A percentile compares a stretch with the other conserved stretches of the same genome.
phyloP scores from a whole-genome alignment of 2,888 invertebrate species.

The Pollenia angustigena region DNA sequence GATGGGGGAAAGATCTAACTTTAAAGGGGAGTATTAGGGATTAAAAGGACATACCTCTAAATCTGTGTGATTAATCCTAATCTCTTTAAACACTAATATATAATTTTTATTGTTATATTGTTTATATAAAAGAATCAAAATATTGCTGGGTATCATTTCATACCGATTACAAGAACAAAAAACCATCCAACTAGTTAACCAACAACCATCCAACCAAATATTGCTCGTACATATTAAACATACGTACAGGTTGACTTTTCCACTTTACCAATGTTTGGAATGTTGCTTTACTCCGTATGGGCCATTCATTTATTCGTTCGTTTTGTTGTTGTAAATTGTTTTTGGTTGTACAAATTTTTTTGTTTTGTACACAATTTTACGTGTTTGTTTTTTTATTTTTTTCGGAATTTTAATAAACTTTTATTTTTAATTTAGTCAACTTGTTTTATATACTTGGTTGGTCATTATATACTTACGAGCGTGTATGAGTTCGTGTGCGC shows the following conservation, averaged over 20 bases:
- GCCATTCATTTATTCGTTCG: conserved; percentile 47
- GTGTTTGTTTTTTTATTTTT: conserved; percentile 61
- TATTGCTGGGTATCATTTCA: conserved; percentile 35
- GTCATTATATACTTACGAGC: conserved; percentile 61
- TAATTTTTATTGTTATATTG: too few relatives aligned
- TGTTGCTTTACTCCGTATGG: conserved; percentile 60
- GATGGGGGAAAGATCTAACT: too few relatives aligned
- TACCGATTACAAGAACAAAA: conserved; percentile 23
- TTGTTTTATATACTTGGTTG: conserved; percentile 75
- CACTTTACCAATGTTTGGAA: conserved; percentile 63
- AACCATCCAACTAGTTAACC: conserved; percentile 43
- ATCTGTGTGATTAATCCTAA: too few relatives aligned
- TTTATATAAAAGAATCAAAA: not conserved
- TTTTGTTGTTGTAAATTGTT: conserved; percentile 38
- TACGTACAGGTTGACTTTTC: conserved; percentile 66
- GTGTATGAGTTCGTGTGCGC: not conserved
- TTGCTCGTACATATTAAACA: conserved; percentile 65
- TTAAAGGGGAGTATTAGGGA: too few relatives aligned
- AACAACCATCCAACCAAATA: conserved; percentile 59
- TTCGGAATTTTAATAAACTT: conserved; percentile 81
- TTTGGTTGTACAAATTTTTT: conserved; percentile 35
- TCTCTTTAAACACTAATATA: too few relatives aligned
- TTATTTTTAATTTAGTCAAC: conserved; percentile 81
- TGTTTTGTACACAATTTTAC: conserved; percentile 50
- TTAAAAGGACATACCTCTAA: too few relatives aligned